These are phyloP conservation scores for Ectropis grisescens DNA, from an alignment of 1,140 invertebrate genomes.

Conservation along the genomic window DNA sequence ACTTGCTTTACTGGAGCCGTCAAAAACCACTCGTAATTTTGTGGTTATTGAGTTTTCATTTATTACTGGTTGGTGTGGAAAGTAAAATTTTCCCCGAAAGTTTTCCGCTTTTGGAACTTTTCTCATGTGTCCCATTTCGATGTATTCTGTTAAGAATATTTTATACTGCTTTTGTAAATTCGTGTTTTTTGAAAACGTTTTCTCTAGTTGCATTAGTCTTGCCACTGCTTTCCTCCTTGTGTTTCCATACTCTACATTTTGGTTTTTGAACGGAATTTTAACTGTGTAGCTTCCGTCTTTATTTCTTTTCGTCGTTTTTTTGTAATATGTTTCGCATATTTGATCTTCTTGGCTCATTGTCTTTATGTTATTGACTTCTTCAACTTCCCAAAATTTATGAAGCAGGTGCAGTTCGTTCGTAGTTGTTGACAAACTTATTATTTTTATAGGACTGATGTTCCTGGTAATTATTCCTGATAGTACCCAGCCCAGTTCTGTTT, in stretches of 20 bases:
- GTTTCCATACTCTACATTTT: constrained; percentile 11
- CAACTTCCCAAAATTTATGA: constrained; percentile 20
- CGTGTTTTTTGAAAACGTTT: constrained; percentile 12
- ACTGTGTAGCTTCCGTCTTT: constrained; percentile 18
- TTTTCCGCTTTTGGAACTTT: not conserved
- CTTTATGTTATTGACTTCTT: constrained; percentile 10
- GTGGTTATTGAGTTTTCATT: not conserved
- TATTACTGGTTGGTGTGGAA: not conserved
- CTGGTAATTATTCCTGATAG: constrained; percentile 13
- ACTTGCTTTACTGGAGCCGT: not conserved
- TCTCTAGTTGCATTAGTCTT: constrained; percentile 16
- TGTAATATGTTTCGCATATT: constrained; percentile 18
- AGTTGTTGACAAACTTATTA: constrained; percentile 7
- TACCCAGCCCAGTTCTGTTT: constrained; percentile 20
- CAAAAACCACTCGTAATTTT: not conserved
- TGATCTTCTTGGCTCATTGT: constrained; percentile 15
- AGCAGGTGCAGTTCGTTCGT: not conserved
- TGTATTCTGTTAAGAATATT: constrained; percentile 18
- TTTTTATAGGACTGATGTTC: constrained; percentile 3
- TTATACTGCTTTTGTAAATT: constrained; percentile 13
- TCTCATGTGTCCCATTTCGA: constrained; percentile 14
- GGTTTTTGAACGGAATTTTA: constrained; percentile 14
- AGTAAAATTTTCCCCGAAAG: not conserved
- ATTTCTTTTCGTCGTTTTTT: constrained; percentile 14
- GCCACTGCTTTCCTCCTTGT: constrained; percentile 13